Conservation (phyloP, 2,888 invertebrate genomes). For the Apomyelois bistriatella region DNA sequence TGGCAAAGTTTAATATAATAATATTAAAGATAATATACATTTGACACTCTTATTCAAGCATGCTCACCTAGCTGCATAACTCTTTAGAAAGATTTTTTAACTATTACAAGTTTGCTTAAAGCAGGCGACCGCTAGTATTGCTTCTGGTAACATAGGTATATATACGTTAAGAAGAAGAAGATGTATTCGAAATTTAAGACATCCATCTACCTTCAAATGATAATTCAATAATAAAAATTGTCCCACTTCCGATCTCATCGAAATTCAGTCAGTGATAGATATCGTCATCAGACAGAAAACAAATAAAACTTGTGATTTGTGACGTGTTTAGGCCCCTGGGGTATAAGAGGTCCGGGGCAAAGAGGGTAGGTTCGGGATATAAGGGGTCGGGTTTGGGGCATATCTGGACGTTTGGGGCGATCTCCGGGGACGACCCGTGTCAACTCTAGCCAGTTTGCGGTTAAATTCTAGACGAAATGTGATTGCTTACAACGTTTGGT, state of each 20-base stretch:
- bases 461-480: constrained; percentile 10
- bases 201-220: neutral
- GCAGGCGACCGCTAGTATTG: too few species aligned
- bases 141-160: too few species aligned
- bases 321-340: neutral
- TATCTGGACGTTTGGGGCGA: neutral
- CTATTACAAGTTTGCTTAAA: too few species aligned
- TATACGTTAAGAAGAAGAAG: too few species aligned
- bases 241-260: neutral
- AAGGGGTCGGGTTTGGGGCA: neutral
- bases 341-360: neutral
- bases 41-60: too few species aligned
- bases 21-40: too few species aligned
- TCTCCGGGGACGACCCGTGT: constrained; percentile 8
- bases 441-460: constrained; percentile 7
- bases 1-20: too few species aligned
- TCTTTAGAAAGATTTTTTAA: too few species aligned
- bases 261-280: constrained; percentile 2
- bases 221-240: neutral
- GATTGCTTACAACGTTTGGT: constrained; percentile 6
- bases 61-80: too few species aligned
- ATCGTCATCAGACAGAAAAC: constrained; percentile 6
- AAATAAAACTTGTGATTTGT: constrained; percentile 7
- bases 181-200: too few species aligned
- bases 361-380: neutral